phyloP scores from a whole-genome alignment of 2,797 vertebrate species.

The Geotria australis region DNA sequence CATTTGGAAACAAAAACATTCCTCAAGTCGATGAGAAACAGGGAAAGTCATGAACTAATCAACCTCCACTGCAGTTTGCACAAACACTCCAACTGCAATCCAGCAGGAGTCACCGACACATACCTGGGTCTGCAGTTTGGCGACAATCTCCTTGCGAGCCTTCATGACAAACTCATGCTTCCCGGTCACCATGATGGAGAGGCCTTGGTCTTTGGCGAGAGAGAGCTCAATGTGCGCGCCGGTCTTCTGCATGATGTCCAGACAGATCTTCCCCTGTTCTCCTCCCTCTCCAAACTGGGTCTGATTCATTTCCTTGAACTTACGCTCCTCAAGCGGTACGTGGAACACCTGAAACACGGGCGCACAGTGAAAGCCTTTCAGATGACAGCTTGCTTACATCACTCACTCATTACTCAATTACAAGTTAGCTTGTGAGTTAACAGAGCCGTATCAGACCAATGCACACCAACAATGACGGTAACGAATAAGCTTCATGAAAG shows the following conservation, averaged over 20 bases:
- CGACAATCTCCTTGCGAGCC: slow-evolving; percentile 94
- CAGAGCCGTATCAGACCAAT: background rate
- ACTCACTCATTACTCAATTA: background rate
- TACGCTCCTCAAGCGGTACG: slow-evolving; percentile 90
- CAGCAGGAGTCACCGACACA: background rate
- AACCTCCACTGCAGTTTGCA: too few species aligned
- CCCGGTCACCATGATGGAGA: slow-evolving; percentile 98
- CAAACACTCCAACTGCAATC: too few species aligned
- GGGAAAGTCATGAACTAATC: too few species aligned
- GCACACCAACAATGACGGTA: background rate
- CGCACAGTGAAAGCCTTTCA: background rate
- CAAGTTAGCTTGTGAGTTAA: background rate
- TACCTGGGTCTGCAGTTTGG: slow-evolving; percentile 93
- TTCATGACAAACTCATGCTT: slow-evolving; percentile 97
- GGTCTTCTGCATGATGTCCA: slow-evolving; percentile 98
- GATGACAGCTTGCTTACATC: background rate
- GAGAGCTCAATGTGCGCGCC: slow-evolving; percentile 93
- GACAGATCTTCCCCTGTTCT: slow-evolving; percentile 93
- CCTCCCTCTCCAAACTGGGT: slow-evolving; percentile 69
- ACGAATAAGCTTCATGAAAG: background rate
- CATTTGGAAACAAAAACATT: too few species aligned
- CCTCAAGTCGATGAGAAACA: too few species aligned
- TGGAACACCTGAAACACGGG: slow-evolving; percentile 49
- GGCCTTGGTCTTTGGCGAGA: slow-evolving; percentile 94
- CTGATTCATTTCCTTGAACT: slow-evolving; percentile 83